These are phyloP conservation scores for Pogonomyrmex barbatus DNA, from an alignment of 1,140 invertebrate species.

Conservation along the genomic window DNA sequence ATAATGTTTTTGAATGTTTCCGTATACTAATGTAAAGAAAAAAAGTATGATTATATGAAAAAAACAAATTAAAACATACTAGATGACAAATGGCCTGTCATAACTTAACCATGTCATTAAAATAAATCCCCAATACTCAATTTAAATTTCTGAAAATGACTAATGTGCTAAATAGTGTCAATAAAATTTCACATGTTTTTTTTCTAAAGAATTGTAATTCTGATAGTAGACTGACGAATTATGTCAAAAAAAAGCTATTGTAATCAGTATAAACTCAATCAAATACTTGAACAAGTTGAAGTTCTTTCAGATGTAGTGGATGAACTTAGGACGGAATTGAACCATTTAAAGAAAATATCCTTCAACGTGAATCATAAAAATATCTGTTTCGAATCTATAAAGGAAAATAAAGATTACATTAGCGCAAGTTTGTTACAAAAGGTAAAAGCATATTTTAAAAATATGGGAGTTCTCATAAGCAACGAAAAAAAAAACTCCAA, in stretches of 20 bases:
- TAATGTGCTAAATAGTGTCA: not conserved
- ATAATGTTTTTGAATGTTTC: not conserved
- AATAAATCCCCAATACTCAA: not conserved
- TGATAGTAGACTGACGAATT: not conserved
- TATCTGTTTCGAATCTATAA: not conserved
- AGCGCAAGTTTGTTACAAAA: constrained; percentile 11
- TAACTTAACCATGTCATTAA: constrained; percentile 21
- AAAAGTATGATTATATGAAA: not conserved
- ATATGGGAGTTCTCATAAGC: not conserved
- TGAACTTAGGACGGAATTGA: constrained; percentile 52
- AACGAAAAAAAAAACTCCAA: not conserved
- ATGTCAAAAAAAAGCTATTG: constrained; percentile 46
- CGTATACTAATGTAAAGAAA: not conserved
- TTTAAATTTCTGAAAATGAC: not conserved
- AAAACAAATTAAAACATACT: constrained; percentile 16
- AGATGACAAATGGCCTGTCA: not conserved
- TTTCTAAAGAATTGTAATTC: not conserved
- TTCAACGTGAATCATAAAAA: not conserved
- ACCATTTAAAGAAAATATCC: not conserved
- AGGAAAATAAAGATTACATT: not conserved
- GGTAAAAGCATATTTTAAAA: constrained; percentile 35
- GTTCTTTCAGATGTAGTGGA: constrained; percentile 54
- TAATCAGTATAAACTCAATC: constrained; percentile 45
- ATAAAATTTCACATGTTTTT: not conserved
- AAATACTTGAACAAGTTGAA: constrained; percentile 62